Evolutionary conservation across 1,140 invertebrate genomes (phyloP), one percentile per base, ranked within the genome.

Genomic region (Caerostris darwini): DNA sequence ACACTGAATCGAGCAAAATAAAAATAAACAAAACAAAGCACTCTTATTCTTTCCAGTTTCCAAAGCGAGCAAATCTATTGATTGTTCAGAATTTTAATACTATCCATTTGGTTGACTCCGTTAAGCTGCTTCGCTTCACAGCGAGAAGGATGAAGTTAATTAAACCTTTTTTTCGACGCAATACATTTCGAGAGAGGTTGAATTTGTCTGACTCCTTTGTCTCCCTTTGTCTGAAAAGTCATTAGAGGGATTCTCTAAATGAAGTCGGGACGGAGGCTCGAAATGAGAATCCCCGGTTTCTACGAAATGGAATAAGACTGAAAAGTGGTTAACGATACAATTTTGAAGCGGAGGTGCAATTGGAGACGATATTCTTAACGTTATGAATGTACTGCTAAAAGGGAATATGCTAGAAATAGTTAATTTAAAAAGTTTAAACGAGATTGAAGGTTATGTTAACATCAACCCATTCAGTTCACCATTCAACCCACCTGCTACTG

Each of bases 71-170:
- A 64, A 77, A 77, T 10, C 34, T 77, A 77, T 77, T 77, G 69
- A 77, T 77, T 77, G 34, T 77, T 77, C 19, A 50, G 50, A 77
- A 77, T 77, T 77, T 77, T 77, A 77, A 77, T 77, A 77, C 69
- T 34, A 8, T 53, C 34, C 19, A 12, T 64, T n/a, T 17, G 19
- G n/a, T 34, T 77, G 19, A 14, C 69, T 77, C 34, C 14, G 50
- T 34, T 77, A n/a, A n/a, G n/a, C n/a, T n/a, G n/a, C n/a, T n/a
- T n/a, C n/a, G n/a, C n/a, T 77, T 64, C 17, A 64, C 19, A 34
- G 34, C 3, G 69, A 77, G 10, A 77, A 77, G 19, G 34, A 34
- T 3, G 50, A 77, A 53, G 69, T 77, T 77, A 77, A 77, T 77
- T 77, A 53, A 53, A 77, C 19, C 50, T 71, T 77, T 77, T 77